Percentiles rank a stretch among this genome's conserved stretches.
Conservation (phyloP, 2,113 vertebrate genomes). For the Vulpes lagopus region DNA sequence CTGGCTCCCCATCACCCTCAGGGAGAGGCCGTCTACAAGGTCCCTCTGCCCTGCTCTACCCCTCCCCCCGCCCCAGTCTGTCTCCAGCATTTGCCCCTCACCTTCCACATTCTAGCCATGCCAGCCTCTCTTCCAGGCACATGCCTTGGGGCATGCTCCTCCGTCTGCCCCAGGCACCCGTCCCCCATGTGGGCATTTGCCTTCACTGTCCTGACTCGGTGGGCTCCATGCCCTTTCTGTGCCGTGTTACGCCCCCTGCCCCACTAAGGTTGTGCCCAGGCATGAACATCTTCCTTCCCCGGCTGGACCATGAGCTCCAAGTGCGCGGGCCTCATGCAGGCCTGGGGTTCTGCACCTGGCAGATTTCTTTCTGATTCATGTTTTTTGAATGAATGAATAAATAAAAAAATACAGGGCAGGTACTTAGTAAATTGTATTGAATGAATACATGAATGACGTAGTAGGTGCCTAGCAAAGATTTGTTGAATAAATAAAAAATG, state of each 20-base stretch:
- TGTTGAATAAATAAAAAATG: background rate
- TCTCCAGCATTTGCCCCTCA: background rate
- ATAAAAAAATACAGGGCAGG: background rate
- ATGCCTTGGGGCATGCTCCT: fast-evolving
- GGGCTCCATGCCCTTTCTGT: too few relatives aligned
- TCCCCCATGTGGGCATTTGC: fast-evolving
- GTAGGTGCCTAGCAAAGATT: background rate
- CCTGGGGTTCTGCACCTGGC: background rate
- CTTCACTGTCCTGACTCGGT: background rate
- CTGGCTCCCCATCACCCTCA: background rate
- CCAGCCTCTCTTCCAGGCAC: background rate
- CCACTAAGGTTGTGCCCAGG: background rate
- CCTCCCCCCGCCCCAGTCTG: too few relatives aligned
- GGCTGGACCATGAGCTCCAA: background rate
- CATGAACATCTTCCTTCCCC: background rate
- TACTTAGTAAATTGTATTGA: background rate
- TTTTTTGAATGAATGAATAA: background rate
- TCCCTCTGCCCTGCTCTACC: too few relatives aligned
- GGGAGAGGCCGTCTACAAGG: background rate
- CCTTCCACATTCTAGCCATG: background rate
- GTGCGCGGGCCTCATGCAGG: background rate
- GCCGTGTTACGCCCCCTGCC: background rate
- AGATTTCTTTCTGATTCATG: background rate
- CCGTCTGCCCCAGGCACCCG: background rate
- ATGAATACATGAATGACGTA: background rate